Conservation (phyloP, 2,113 vertebrate genomes). For the Orthonyx spaldingii region DNA sequence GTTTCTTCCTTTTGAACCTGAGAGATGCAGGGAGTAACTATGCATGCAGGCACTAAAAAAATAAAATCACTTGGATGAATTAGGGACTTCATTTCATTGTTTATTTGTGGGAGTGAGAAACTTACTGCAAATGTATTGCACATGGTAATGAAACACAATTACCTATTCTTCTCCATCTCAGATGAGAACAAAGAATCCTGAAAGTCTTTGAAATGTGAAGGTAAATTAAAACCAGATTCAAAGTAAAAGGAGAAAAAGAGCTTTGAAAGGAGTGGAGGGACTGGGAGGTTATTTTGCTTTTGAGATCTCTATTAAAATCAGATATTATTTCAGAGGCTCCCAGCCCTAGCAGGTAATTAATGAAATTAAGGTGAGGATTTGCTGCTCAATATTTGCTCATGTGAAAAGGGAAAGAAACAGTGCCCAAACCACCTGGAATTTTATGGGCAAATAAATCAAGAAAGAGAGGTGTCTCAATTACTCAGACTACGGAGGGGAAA, state of each 20-base stretch:
- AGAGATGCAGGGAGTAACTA: not conserved
- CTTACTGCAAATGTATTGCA: not conserved
- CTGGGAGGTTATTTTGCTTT: not conserved
- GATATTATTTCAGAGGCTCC: slow-evolving; percentile 4
- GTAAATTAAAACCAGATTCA: slow-evolving; percentile 4
- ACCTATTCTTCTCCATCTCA: not conserved
- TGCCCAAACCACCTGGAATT: slow-evolving; percentile 64
- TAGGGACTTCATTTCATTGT: not conserved
- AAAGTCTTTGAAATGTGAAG: not conserved
- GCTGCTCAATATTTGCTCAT: slow-evolving; percentile 67
- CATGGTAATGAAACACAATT: slow-evolving; percentile 18
- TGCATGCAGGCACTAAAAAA: not conserved
- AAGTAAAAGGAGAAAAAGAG: not conserved
- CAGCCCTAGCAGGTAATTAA: slow-evolving; percentile 54
- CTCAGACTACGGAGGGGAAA: not conserved
- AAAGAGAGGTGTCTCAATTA: not conserved
- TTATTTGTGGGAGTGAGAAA: slow-evolving; percentile 27
- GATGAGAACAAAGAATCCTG: slow-evolving; percentile 26
- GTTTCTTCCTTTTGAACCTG: not conserved
- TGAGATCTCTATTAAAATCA: not conserved
- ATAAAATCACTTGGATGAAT: slow-evolving; percentile 11
- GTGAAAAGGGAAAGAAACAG: slow-evolving; percentile 18
- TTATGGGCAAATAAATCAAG: slow-evolving; percentile 67
- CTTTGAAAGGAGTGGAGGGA: not conserved
- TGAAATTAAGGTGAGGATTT: slow-evolving; percentile 61